phyloP scores from a whole-genome alignment of 1,140 invertebrate genomes.

The Pseudomyrmex cubaensis region DNA sequence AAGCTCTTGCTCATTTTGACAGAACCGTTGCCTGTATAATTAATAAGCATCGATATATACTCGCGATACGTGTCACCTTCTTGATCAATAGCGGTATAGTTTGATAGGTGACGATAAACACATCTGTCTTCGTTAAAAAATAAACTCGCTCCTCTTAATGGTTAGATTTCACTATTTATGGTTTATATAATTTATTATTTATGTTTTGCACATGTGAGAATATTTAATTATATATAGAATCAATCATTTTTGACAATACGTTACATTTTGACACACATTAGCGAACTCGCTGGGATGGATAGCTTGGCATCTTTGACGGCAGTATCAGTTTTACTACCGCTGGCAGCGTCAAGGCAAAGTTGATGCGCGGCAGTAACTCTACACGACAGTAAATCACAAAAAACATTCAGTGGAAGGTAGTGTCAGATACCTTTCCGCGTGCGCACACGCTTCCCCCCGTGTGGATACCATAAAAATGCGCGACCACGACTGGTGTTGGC shows the following conservation, averaged over 20 bases:
- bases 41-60: slow-evolving; percentile 13
- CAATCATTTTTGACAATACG: neutral
- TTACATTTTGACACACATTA: neutral
- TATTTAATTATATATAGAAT: neutral
- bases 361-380: slow-evolving; percentile 38
- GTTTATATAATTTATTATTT: neutral
- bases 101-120: too few species aligned
- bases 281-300: neutral
- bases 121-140: too few species aligned
- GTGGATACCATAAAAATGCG: slow-evolving; percentile 49
- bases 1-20: slow-evolving; percentile 28
- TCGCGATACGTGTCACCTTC: neutral
- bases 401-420: slow-evolving; percentile 45
- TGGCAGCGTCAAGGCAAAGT: slow-evolving; percentile 9
- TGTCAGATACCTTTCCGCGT: slow-evolving; percentile 49
- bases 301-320: slow-evolving; percentile 4
- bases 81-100: neutral
- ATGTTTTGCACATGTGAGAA: too few species aligned
- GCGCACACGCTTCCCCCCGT: neutral
- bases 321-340: slow-evolving; percentile 32
- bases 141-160: too few species aligned
- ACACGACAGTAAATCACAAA: slow-evolving; percentile 58
- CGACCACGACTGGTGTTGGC: slow-evolving; percentile 27
- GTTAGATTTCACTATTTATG: too few species aligned
- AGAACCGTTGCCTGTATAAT: slow-evolving; percentile 21